Evolutionary conservation across 2,888 invertebrate genomes (phyloP).

Genomic region (Marronus borbonicus): DNA sequence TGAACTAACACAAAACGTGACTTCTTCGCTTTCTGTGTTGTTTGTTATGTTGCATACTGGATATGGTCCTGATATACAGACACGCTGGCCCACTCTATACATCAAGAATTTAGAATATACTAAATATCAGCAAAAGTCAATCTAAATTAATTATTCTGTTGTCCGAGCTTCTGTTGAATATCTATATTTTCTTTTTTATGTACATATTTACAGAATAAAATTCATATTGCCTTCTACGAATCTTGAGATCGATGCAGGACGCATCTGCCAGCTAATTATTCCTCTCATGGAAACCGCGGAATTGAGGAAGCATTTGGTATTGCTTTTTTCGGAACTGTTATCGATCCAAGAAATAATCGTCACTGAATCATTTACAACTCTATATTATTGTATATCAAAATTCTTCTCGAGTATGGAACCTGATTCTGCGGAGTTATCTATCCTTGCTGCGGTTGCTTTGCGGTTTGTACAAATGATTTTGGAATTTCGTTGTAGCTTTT

Average conservation of each 20-base stretch:
- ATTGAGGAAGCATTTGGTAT: constrained; percentile 24
- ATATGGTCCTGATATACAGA: no score
- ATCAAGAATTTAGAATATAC: no score
- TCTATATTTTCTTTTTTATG: no score
- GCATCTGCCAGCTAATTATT: constrained; percentile 12
- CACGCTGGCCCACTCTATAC: no score
- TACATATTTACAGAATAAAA: constrained; percentile 12
- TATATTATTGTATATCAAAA: constrained; percentile 21
- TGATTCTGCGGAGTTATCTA: not conserved
- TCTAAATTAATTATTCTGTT: no score
- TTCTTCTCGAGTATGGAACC: constrained; percentile 16
- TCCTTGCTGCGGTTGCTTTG: constrained; percentile 1
- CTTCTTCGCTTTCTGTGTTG: no score
- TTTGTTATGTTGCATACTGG: no score
- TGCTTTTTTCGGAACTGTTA: constrained; percentile 25
- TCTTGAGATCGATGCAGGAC: constrained; percentile 9
- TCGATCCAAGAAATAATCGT: not conserved
- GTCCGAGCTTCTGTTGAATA: no score
- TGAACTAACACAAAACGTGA: no score
- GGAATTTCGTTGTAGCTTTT: not conserved
- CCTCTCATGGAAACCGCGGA: constrained; percentile 1
- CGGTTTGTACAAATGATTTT: constrained; percentile 22
- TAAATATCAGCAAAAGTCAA: no score
- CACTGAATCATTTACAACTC: not conserved
- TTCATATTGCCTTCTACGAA: not conserved